Conservation (phyloP, 2,113 vertebrate genomes). For the Pipra filicauda region DNA sequence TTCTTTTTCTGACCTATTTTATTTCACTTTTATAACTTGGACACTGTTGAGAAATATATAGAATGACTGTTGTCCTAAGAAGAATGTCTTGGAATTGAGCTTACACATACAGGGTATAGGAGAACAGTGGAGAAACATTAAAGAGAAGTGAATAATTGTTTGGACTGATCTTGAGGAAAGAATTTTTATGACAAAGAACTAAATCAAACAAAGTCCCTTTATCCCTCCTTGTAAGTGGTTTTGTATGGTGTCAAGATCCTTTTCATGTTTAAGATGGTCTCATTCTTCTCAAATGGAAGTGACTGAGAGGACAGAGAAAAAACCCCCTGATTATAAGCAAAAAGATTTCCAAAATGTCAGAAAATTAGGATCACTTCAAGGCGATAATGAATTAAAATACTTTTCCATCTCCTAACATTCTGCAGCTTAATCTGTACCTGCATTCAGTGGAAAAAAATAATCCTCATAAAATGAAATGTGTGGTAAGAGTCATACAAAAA, state of each 20-base stretch:
- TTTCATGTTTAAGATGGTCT: conserved; percentile 4
- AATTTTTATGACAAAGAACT: background rate
- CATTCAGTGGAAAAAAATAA: background rate
- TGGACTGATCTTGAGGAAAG: background rate
- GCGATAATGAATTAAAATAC: background rate
- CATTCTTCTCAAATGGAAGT: background rate
- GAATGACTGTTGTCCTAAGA: background rate
- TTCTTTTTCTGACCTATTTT: background rate
- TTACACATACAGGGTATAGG: background rate
- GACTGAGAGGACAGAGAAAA: background rate
- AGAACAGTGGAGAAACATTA: background rate
- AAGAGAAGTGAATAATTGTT: background rate
- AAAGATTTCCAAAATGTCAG: conserved; percentile 41
- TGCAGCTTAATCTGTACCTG: conserved; percentile 1
- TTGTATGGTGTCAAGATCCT: background rate
- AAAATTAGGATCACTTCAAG: conserved; percentile 6
- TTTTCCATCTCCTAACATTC: conserved; percentile 20
- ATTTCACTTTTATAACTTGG: background rate
- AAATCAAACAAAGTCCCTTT: background rate
- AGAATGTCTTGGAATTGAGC: background rate
- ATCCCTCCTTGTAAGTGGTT: background rate
- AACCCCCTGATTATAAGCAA: background rate
- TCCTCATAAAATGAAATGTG: conserved; percentile 16
- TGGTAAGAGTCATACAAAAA: conserved; percentile 40
- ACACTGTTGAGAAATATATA: background rate